Evolutionary conservation across 2,888 invertebrate species (phyloP).

Genomic region (Apotomis betuletana): DNA sequence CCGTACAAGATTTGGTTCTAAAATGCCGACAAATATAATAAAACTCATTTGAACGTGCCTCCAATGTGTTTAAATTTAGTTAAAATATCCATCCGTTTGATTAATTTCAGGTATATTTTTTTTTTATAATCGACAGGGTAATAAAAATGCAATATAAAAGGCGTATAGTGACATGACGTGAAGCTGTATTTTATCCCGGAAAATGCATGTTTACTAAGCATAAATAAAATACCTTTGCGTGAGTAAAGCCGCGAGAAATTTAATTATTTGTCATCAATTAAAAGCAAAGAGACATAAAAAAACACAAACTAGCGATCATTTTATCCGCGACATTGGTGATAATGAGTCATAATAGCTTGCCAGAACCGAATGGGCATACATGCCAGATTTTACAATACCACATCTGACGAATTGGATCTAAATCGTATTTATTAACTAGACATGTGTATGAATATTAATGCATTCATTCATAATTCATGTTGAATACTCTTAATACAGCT

Average conservation of each 20-base stretch:
- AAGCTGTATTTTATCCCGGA: too few species aligned
- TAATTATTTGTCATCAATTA: too few species aligned
- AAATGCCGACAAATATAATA: background rate
- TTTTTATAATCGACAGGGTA: too few species aligned
- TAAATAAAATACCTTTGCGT: too few species aligned
- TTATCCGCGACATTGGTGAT: background rate
- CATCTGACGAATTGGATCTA: background rate
- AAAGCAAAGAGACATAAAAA: background rate
- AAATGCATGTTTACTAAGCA: too few species aligned
- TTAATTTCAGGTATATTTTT: too few species aligned
- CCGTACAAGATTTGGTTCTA: background rate
- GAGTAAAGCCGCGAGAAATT: too few species aligned
- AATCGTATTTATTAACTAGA: background rate
- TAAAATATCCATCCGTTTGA: too few species aligned
- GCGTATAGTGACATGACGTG: too few species aligned
- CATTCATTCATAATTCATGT: slow-evolving; percentile 22
- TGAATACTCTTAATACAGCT: background rate
- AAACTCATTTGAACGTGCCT: too few species aligned
- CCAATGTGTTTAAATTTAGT: too few species aligned
- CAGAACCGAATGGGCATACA: background rate
- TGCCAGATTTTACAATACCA: background rate
- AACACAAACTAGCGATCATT: background rate
- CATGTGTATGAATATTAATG: background rate
- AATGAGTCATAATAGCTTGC: slow-evolving; percentile 10
- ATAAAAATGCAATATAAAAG: too few species aligned